Conservation (phyloP, 2,113 vertebrate species). For the Polyodon spathula region DNA sequence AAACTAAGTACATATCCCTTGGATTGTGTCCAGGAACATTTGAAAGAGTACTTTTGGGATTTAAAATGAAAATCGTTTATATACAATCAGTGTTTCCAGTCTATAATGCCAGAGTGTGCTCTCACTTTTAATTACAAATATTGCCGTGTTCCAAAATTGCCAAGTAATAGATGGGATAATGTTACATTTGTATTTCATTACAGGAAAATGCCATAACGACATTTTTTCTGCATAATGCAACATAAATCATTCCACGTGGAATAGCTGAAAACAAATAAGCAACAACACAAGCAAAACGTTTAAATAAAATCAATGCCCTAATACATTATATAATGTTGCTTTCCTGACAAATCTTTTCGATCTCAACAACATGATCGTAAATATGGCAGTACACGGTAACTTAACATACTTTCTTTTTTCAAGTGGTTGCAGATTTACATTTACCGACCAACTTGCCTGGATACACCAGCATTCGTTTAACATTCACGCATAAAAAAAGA, state of each 20-base stretch:
- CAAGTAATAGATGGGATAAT: background rate
- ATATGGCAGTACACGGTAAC: too few species aligned
- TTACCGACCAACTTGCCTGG: background rate
- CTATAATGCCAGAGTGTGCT: background rate
- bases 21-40: background rate
- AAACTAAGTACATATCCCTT: background rate
- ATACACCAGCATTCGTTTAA: background rate
- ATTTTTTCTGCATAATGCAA: too few species aligned
- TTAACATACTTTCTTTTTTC: too few species aligned
- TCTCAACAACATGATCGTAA: too few species aligned
- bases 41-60: background rate
- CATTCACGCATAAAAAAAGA: background rate
- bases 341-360: too few species aligned
- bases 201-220: too few species aligned
- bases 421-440: background rate
- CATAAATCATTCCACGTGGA: too few species aligned
- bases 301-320: too few species aligned
- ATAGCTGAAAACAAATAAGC: too few species aligned
- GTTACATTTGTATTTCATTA: background rate
- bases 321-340: too few species aligned
- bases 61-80: background rate
- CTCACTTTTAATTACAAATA: background rate
- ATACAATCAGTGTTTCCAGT: background rate
- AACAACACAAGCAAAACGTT: too few species aligned
- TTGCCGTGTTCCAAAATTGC: background rate